Base-by-base conservation (phyloP, 2,797 vertebrate species). In the Aulostomus chinensis region DNA sequence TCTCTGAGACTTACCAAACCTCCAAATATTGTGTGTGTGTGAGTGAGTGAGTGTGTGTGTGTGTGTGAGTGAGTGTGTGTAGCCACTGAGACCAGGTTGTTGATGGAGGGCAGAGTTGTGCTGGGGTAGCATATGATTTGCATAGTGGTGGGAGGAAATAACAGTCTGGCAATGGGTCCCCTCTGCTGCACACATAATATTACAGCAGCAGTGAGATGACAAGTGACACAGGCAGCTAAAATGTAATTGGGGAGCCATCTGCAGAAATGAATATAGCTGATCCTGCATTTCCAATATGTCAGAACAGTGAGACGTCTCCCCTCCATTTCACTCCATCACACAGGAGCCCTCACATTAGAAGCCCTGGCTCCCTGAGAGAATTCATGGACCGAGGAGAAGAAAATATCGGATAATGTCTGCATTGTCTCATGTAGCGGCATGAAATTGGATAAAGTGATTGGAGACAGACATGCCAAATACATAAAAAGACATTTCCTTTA, bases 241-340 rank as follows among this genome's bases (percentile, higher is more conserved):
- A 65, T 66, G 63, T 74, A 80, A 83, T 80, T 77, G 57, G 66
- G 59, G 59, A 72, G 34, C 61, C 73, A 72, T 73, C 73, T 76
- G 72, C 62, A 49, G 32, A 64, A 80, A 74, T 53, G 63, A 63
- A 58, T 76, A 61, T 34, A 62, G 81, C 81, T 84, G 80, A 84
- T 79, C 18, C 43, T 74, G 77, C 77, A 73, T 83, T 80, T 77
- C 58, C 56, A 76, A 73, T 56, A 58, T 65, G 76, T 67, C 64
- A 64, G 58, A 80, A 68, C 30, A 11, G 49, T 4, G 21, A 7
- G 4, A 52, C 6, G 56, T 68, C 69, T 69, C 29, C 59, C 24
- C 22, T 59, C 43, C 12, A 68, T 68, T 66, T 74, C 1, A 5
- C 73, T 80, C 68, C 59, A 48, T 73, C 53, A 63, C 9, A 7